Evolutionary conservation across 23 tunicate genomes (phyloP).

Genomic region (Trididemnum miniatum): DNA sequence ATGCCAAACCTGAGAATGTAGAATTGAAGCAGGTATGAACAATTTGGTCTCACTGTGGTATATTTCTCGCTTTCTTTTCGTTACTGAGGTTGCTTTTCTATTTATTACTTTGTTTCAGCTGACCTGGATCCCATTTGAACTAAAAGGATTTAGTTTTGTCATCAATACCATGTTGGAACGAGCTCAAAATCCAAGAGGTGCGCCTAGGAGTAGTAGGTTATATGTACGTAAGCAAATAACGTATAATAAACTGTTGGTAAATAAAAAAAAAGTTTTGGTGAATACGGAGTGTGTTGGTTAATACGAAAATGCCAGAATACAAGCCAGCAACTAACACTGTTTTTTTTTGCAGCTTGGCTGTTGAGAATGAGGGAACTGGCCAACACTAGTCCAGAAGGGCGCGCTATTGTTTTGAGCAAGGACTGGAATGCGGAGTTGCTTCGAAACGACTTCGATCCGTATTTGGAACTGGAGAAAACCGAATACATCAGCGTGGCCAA

Average conservation of each 20-base stretch:
- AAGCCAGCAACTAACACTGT: background rate
- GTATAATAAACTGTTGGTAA: background rate
- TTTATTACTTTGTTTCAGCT: no score
- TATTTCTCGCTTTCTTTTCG: no score
- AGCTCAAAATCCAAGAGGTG: conserved; percentile 63
- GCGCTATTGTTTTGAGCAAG: conserved; percentile 36
- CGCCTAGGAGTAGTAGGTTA: background rate
- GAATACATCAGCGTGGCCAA: background rate
- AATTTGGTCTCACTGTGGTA: no score
- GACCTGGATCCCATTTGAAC: conserved; percentile 81
- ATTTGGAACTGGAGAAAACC: background rate
- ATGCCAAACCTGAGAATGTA: conserved; percentile 32
- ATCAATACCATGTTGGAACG: conserved; percentile 59
- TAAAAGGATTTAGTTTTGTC: conserved; percentile 56
- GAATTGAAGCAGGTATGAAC: conserved; percentile 41
- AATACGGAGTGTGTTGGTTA: background rate
- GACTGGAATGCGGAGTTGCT: conserved; percentile 32
- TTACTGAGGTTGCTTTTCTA: no score
- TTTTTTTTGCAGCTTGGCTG: conserved; percentile 47
- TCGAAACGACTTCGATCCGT: conserved; percentile 23
- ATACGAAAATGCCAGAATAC: background rate
- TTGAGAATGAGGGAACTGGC: conserved; percentile 43
- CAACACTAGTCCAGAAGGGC: background rate
- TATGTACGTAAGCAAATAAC: no score
- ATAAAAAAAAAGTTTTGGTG: background rate